A percentile compares a stretch with the other conserved stretches of the same genome.
Evolutionary conservation across 2,888 invertebrate species (phyloP).

Genomic region (Drosophila subquinaria): DNA sequence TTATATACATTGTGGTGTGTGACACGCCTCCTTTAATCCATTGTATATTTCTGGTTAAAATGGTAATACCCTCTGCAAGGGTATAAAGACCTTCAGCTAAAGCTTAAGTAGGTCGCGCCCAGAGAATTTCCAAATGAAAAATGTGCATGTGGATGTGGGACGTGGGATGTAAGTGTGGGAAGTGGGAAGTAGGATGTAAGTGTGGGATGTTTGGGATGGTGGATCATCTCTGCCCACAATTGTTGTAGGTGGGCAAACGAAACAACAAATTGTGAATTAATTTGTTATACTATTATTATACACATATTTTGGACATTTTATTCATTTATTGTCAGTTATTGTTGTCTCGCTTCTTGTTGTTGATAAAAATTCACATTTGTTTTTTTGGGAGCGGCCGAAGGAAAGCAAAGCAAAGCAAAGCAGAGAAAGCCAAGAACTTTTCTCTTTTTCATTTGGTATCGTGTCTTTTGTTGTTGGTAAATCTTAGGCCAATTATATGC

Average conservation of each 20-base stretch:
- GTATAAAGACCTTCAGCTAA: conserved; percentile 54
- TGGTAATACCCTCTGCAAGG: not conserved
- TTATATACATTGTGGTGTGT: no score
- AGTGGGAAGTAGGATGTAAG: not conserved
- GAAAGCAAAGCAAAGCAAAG: conserved; percentile 34
- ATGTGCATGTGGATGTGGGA: conserved; percentile 11
- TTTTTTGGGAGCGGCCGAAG: conserved; percentile 73
- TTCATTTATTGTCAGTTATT: conserved; percentile 26
- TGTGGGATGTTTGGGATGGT: not conserved
- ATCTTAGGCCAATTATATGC: conserved; percentile 40
- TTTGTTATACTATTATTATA: not conserved
- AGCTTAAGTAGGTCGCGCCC: conserved; percentile 59
- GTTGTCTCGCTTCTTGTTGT: conserved; percentile 47
- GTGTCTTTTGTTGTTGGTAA: conserved; percentile 27
- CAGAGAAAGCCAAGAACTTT: conserved; percentile 47
- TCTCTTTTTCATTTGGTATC: conserved; percentile 52
- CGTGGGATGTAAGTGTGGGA: not conserved
- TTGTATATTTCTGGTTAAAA: not conserved
- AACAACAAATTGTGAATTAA: conserved; percentile 3
- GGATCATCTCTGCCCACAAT: conserved; percentile 1
- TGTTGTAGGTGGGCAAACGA: conserved; percentile 1
- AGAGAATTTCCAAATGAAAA: conserved; percentile 9
- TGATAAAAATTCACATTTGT: conserved; percentile 60
- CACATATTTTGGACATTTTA: conserved; percentile 23
- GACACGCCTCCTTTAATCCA: no score